Evolutionary conservation across 2,797 vertebrate species (phyloP).

Genomic region (Lepus townsendii): DNA sequence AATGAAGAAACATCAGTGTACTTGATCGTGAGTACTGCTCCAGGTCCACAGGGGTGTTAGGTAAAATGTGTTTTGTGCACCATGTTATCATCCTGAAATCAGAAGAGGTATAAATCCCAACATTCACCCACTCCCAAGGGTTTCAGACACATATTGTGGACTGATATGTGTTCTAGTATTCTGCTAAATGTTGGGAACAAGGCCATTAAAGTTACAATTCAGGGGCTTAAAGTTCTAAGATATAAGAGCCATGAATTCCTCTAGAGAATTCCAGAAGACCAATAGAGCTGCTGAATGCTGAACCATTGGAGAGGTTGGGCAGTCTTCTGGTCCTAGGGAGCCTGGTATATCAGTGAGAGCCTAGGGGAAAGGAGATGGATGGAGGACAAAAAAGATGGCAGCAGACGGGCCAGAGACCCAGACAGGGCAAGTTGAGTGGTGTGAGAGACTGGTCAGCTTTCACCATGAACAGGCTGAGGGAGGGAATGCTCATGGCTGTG

Average conservation of each 20-base stretch:
- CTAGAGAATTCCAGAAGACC: not conserved
- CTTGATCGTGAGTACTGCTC: not conserved
- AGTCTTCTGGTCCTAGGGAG: rapidly evolving
- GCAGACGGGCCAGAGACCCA: not conserved
- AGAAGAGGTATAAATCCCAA: conserved; percentile 23
- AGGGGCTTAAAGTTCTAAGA: not conserved
- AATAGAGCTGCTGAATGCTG: not conserved
- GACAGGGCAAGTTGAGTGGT: not conserved
- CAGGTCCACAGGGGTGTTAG: not conserved
- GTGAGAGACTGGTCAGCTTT: not conserved
- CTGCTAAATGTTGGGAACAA: not conserved
- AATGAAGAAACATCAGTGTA: not conserved
- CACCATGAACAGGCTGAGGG: not conserved
- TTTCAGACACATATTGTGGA: not conserved
- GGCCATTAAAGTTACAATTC: not conserved
- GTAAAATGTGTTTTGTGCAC: not conserved
- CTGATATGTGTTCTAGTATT: not conserved
- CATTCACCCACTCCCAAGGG: not conserved
- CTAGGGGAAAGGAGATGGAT: not conserved
- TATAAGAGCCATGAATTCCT: not conserved
- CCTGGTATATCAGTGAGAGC: not conserved
- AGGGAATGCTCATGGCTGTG: not conserved
- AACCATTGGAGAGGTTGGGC: not conserved
- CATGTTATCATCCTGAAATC: not conserved
- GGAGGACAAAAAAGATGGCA: not conserved